These are phyloP conservation scores for Microctenopoma stevenorrisi DNA, from an alignment of 2,797 vertebrate species.

Conservation along the genomic window DNA sequence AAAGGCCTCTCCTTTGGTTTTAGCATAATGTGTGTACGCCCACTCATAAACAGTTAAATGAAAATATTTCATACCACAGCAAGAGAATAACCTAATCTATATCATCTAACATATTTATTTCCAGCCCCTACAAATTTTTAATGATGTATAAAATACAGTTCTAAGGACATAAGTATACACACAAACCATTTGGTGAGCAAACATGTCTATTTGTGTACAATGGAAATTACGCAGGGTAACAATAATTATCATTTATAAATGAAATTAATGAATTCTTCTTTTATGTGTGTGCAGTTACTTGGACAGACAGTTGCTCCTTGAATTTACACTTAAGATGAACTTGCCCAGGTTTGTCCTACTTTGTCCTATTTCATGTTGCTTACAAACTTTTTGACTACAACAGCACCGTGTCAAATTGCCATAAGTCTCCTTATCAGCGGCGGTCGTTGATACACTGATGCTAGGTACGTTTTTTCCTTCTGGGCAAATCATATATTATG, in stretches of 20 bases:
- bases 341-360: conserved; percentile 55
- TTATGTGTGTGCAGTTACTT: conserved; percentile 22
- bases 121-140: background rate
- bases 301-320: background rate
- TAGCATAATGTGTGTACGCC: too few relatives aligned
- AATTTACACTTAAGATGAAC: conserved; percentile 27
- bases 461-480: conserved; percentile 54
- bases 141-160: background rate
- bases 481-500: conserved; percentile 42
- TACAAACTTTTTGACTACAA: conserved; percentile 45
- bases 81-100: background rate
- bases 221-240: conserved; percentile 25
- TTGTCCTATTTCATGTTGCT: conserved; percentile 60
- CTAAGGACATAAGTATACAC: conserved; percentile 19
- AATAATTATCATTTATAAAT: conserved; percentile 38
- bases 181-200: conserved; percentile 10
- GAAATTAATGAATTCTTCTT: conserved; percentile 38
- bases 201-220: conserved; percentile 31
- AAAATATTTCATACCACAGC: background rate
- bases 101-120: background rate
- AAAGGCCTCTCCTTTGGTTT: too few relatives aligned
- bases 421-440: conserved; percentile 55
- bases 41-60: background rate
- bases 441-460: conserved; percentile 30
- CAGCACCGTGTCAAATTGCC: conserved; percentile 63